Evolutionary conservation across 2,113 vertebrate species (phyloP).

Genomic region (Perca fluviatilis): DNA sequence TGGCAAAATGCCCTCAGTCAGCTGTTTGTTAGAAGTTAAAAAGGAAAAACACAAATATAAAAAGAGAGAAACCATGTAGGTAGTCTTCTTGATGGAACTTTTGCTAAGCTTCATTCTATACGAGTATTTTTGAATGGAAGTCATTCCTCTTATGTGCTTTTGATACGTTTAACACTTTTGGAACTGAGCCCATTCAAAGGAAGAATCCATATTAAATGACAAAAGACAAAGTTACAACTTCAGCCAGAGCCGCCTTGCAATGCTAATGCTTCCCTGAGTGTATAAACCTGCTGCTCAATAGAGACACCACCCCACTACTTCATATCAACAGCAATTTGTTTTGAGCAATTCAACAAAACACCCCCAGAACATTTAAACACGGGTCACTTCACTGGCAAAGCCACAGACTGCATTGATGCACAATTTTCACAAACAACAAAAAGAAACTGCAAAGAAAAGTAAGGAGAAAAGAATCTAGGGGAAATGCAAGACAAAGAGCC

Average conservation of each 20-base stretch:
- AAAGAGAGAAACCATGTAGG: background rate
- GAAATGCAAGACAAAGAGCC: slow-evolving; percentile 72
- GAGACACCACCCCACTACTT: slow-evolving; percentile 71
- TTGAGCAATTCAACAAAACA: slow-evolving; percentile 62
- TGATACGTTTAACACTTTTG: slow-evolving; percentile 31
- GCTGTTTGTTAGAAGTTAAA: background rate
- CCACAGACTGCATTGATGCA: slow-evolving; percentile 71
- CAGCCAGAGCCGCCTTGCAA: slow-evolving; percentile 22
- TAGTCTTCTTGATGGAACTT: background rate
- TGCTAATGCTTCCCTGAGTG: slow-evolving; percentile 33
- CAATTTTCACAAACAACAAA: slow-evolving; percentile 71
- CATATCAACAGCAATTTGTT: slow-evolving; percentile 78
- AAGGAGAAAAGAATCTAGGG: slow-evolving; percentile 68
- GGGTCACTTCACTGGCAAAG: slow-evolving; percentile 75
- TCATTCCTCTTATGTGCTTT: slow-evolving; percentile 6
- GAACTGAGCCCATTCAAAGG: slow-evolving; percentile 9
- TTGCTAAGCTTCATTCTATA: slow-evolving; percentile 2
- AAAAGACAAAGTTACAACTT: slow-evolving; percentile 58
- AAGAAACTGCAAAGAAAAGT: slow-evolving; percentile 59
- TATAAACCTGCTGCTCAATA: slow-evolving; percentile 50
- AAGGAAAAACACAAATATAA: background rate
- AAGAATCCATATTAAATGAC: slow-evolving; percentile 12
- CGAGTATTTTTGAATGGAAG: slow-evolving; percentile 5
- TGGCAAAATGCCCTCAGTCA: background rate
- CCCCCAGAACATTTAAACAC: slow-evolving; percentile 71